Conservation (phyloP, 2,888 invertebrate species). For the Parnassius mnemosyne region DNA sequence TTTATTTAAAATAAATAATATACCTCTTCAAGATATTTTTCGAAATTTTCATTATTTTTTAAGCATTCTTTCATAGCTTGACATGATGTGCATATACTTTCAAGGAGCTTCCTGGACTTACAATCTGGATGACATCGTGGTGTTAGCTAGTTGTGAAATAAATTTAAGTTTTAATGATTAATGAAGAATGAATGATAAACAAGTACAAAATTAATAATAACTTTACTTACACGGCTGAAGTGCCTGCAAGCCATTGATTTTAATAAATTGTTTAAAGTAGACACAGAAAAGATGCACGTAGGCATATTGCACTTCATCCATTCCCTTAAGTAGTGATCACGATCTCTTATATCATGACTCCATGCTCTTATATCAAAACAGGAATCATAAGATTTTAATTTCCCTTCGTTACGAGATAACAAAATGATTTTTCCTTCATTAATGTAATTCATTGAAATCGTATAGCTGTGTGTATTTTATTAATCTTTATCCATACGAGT, state of each 20-base stretch:
- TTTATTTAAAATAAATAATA: slow-evolving; percentile 23
- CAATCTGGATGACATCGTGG: slow-evolving; percentile 65
- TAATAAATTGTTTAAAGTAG: slow-evolving; percentile 46
- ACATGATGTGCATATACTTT: slow-evolving; percentile 62
- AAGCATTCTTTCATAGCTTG: slow-evolving; percentile 60
- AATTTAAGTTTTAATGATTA: not conserved
- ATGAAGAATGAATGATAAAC: not conserved
- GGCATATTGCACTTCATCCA: slow-evolving; percentile 71
- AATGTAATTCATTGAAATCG: slow-evolving; percentile 57
- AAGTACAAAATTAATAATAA: not conserved
- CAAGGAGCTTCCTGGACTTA: slow-evolving; percentile 62
- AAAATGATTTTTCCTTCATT: slow-evolving; percentile 42
- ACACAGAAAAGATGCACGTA: slow-evolving; percentile 51
- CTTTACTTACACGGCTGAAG: slow-evolving; percentile 47
- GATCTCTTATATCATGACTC: slow-evolving; percentile 65
- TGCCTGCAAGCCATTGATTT: slow-evolving; percentile 55
- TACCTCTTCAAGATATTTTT: slow-evolving; percentile 66
- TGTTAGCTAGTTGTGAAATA: slow-evolving; percentile 40
- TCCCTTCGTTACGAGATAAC: slow-evolving; percentile 72
- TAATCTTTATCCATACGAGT: slow-evolving; percentile 40
- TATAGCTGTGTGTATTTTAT: slow-evolving; percentile 24
- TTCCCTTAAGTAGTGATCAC: slow-evolving; percentile 61
- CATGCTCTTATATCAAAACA: slow-evolving; percentile 78
- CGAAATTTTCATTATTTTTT: slow-evolving; percentile 48
- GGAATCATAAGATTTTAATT: slow-evolving; percentile 76